Conservation (phyloP, 1,140 invertebrate genomes). For the Pseudomyrmex pallidus region DNA sequence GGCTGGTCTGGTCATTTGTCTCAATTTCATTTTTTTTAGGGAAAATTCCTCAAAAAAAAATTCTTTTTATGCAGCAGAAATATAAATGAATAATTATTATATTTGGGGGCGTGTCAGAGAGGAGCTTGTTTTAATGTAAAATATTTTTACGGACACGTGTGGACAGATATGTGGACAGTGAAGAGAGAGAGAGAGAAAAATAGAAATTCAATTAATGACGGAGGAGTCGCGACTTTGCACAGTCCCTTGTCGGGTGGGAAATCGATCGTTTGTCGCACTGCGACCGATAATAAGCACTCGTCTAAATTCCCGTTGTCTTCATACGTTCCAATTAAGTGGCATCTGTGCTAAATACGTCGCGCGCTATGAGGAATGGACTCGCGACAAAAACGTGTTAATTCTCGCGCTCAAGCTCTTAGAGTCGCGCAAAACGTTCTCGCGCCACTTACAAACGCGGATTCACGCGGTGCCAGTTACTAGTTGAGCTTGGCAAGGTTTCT, state of each 20-base stretch:
- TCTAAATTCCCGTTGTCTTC: neutral
- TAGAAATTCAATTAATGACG: neutral
- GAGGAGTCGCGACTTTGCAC: neutral
- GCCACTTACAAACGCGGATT: slow-evolving; percentile 1
- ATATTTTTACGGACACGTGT: too few relatives aligned
- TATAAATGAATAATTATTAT: neutral
- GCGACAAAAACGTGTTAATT: slow-evolving; percentile 41
- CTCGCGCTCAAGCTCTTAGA: slow-evolving; percentile 8
- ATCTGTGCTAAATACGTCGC: slow-evolving; percentile 26
- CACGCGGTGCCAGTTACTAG: slow-evolving; percentile 20
- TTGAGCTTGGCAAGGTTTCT: slow-evolving; percentile 44
- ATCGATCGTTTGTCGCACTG: neutral
- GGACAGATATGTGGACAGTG: too few relatives aligned
- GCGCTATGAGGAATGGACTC: neutral
- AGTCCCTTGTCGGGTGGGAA: neutral
- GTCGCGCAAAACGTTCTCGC: neutral
- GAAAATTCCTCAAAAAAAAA: neutral
- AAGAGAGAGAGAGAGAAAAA: neutral
- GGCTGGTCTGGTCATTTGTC: slow-evolving; percentile 8
- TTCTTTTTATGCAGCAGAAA: neutral
- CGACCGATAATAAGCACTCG: neutral
- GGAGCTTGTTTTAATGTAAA: too few relatives aligned
- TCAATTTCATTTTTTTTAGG: slow-evolving; percentile 1
- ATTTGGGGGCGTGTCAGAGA: neutral
- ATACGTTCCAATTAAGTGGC: slow-evolving; percentile 15